Evolutionary conservation across 2,113 vertebrate species (phyloP).

Genomic region (Terrapene triunguis): DNA sequence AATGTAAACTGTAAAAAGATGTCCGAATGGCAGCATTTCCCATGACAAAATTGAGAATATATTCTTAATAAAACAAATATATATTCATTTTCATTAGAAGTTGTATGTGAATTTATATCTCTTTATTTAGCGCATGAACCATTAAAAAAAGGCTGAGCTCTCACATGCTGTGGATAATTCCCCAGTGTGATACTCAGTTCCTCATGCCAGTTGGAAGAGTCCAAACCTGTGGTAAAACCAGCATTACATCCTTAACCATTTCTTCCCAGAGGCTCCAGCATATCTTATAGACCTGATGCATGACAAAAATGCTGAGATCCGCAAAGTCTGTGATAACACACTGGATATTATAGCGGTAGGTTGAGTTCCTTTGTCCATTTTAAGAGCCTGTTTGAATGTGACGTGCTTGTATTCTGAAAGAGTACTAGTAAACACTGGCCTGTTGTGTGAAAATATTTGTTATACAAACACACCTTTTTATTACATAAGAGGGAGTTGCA

Average conservation of each 20-base stretch:
- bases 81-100: background rate
- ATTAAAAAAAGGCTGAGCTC: background rate
- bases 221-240: background rate
- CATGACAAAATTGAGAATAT: background rate
- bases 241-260: conserved; percentile 80
- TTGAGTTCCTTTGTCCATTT: conserved; percentile 32
- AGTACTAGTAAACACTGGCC: background rate
- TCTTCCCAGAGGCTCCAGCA: conserved; percentile 90
- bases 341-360: conserved; percentile 96
- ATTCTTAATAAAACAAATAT: background rate
- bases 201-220: background rate
- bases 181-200: background rate
- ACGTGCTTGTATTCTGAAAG: background rate
- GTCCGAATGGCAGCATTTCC: background rate
- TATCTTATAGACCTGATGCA: conserved; percentile 98
- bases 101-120: background rate
- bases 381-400: background rate
- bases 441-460: background rate
- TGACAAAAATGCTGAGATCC: conserved; percentile 95
- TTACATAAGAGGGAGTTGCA: background rate
- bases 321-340: conserved; percentile 97
- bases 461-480: background rate
- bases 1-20: rapidly evolving
- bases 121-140: background rate
- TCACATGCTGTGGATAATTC: background rate